Evolutionary conservation across 2,797 vertebrate species (phyloP), one percentile per base, ranked within the genome.

Genomic region (Phrynocephalus vlangalii): DNA sequence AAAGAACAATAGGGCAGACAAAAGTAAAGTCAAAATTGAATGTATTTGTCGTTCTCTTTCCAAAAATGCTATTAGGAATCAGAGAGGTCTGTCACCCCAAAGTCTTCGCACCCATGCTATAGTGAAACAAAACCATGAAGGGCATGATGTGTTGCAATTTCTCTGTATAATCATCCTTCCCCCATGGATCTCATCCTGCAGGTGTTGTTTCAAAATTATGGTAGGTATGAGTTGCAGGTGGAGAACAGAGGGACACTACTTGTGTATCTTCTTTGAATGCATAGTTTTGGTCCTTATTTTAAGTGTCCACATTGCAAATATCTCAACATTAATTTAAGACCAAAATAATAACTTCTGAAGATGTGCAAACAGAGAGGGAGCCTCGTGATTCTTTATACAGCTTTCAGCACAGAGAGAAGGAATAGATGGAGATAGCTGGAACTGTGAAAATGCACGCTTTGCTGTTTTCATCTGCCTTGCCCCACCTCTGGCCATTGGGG

Each of bases 301-400:
- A 72, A 33, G 16, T 30, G 30, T 30, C 24, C n/a, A 52, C 71
- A 20, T 24, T 26, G 30, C 24, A 60, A 0, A 1, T 33, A 0
- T 66, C 1, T 79, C 2, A 63, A 71, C 82, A 77, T 6, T 11
- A 1, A 20, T 6, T 7, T 0, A 13, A 10, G 20, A 7, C 44
- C 60, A 75, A 56, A 20, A 15, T 44, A 86, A 22, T 1, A 83
- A 68, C 90, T 78, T 2, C 52, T 88, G 50, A 87, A 86, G 5
- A 78, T 91, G 22, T 66, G 16, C 90, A 80, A 91, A 28, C 82
- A 84, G 33, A 38, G 38, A 38, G 38, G 38, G 38, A 56, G 9
- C 26, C 30, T 56, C 50, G 6, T 66, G 76, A 84, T 76, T 84
- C 8, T 66, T n/a, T 26, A 60, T 20, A 28, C n/a, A 73, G 1